phyloP scores from a whole-genome alignment of 1,140 invertebrate species.

The Diabrotica virgifera region DNA sequence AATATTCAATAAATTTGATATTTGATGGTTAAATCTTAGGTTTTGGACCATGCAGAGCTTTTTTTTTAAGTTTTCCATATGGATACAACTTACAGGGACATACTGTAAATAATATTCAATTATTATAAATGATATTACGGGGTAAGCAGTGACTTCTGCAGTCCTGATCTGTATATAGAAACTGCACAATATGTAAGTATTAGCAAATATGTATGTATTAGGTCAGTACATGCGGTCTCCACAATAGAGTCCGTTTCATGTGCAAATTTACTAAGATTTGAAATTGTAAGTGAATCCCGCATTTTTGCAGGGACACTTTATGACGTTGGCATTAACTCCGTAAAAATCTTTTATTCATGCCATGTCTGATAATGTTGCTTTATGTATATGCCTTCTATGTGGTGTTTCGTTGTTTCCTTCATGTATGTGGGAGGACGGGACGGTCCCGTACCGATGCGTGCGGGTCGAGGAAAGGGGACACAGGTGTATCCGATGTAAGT shows the following conservation, averaged over 20 bases:
- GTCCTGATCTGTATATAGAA: too few relatives aligned
- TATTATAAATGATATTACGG: too few relatives aligned
- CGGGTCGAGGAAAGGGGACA: neutral
- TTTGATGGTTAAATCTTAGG: too few relatives aligned
- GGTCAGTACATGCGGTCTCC: neutral
- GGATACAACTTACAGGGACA: too few relatives aligned
- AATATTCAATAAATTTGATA: too few relatives aligned
- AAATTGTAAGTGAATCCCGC: neutral
- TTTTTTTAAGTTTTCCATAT: too few relatives aligned
- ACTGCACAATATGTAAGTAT: too few relatives aligned
- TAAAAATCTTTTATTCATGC: conserved; percentile 1
- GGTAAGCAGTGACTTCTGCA: too few relatives aligned
- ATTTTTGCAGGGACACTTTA: neutral
- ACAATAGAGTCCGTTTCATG: neutral
- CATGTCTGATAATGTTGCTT: neutral
- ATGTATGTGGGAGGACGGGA: neutral
- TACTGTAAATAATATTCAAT: too few relatives aligned
- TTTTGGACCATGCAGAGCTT: too few relatives aligned
- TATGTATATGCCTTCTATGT: neutral
- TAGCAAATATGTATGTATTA: neutral
- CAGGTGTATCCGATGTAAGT: neutral
- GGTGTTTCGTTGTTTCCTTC: neutral
- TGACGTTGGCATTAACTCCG: neutral
- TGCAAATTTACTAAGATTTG: conserved; percentile 1
- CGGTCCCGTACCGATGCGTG: neutral